A percentile compares a stretch with the other conserved stretches of the same genome.
Evolutionary conservation across 2,113 vertebrate genomes (phyloP).

Genomic region (Abramis brama): DNA sequence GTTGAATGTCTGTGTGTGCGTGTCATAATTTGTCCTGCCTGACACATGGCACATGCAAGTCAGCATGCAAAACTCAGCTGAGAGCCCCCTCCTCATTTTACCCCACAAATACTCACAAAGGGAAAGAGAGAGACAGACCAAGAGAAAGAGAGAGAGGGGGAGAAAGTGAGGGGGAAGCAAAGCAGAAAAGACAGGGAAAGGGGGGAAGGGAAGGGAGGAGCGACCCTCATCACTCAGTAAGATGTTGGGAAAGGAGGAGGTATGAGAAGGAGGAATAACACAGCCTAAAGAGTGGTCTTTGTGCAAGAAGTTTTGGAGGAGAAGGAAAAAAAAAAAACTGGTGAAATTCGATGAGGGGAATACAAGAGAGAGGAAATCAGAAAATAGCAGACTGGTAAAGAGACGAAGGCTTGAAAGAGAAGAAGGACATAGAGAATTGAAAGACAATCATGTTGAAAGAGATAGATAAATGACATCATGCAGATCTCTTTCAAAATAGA

Average conservation of each 20-base stretch:
- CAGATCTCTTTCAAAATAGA: constrained; percentile 17
- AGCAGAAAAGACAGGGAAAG: constrained; percentile 37
- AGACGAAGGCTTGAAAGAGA: not conserved
- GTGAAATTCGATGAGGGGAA: constrained; percentile 55
- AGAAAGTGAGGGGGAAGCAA: constrained; percentile 43
- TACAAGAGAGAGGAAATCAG: constrained; percentile 9
- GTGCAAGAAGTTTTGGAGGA: constrained; percentile 47
- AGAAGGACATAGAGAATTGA: constrained; percentile 16
- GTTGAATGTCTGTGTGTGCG: constrained; percentile 58
- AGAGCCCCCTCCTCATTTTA: constrained; percentile 20
- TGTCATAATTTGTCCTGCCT: constrained; percentile 46
- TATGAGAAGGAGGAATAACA: constrained; percentile 42
- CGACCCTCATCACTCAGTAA: constrained; percentile 56
- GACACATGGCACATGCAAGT: constrained; percentile 79
- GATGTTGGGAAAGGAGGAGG: constrained; percentile 43
- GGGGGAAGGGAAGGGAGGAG: constrained; percentile 53
- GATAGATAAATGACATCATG: constrained; percentile 1
- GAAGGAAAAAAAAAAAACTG: constrained; percentile 51
- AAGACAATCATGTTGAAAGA: constrained; percentile 6
- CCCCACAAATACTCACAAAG: constrained; percentile 66
- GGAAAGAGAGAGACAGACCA: constrained; percentile 62
- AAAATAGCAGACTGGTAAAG: constrained; percentile 18
- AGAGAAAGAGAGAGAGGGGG: constrained; percentile 60
- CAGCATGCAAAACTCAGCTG: constrained; percentile 75
- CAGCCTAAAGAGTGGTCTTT: constrained; percentile 51